Evolutionary conservation across 2,888 invertebrate species (phyloP).

Genomic region (Rhopalosiphum nymphaeae): DNA sequence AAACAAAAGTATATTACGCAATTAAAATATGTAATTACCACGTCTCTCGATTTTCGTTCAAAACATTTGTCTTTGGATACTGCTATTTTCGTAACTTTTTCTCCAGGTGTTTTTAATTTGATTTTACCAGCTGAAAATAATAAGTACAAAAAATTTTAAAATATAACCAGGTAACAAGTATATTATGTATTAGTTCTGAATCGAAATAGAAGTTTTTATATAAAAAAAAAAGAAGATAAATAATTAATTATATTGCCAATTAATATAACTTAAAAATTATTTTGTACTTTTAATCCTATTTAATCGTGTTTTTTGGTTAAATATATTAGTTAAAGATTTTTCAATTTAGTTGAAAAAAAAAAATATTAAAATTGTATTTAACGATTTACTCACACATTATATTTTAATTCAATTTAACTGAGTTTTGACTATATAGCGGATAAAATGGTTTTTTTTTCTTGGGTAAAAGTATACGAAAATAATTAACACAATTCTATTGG

Average conservation of each 20-base stretch:
- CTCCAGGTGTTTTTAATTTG: constrained; percentile 43
- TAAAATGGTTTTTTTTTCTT: not conserved
- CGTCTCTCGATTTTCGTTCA: constrained; percentile 21
- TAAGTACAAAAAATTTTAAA: not conserved
- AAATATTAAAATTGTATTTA: not conserved
- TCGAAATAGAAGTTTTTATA: not conserved
- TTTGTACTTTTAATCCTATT: not conserved
- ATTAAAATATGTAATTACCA: constrained; percentile 45
- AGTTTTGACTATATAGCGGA: not conserved
- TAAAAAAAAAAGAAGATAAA: not conserved
- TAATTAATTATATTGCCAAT: not conserved
- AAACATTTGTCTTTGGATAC: constrained; percentile 42
- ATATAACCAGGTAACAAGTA: not conserved
- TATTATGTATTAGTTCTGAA: not conserved
- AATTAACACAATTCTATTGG: not conserved
- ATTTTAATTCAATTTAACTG: not conserved
- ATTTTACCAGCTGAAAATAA: constrained; percentile 55
- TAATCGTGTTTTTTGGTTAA: not conserved
- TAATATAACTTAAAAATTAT: not conserved
- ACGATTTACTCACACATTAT: not conserved
- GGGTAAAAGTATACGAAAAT: not conserved
- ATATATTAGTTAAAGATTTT: not conserved
- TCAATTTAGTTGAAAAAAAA: not conserved
- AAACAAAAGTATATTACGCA: not conserved
- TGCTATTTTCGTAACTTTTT: constrained; percentile 11